Evolutionary conservation across 2,113 vertebrate species (phyloP), one percentile per base, ranked within the genome.

Genomic region (Myodes glareolus): DNA sequence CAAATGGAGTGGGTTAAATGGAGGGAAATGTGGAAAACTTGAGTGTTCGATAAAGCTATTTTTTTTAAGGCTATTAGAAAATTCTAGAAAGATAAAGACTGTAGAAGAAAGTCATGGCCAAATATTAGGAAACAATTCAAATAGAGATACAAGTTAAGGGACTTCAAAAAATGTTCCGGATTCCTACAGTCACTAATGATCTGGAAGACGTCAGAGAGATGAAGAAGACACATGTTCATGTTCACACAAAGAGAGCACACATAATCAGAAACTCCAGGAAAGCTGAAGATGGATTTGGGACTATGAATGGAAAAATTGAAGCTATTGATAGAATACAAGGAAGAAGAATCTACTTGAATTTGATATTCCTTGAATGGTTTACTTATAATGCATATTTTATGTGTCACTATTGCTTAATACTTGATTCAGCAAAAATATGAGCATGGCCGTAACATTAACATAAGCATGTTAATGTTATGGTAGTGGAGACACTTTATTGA

Each of bases 91-190:
- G 85, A 88, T 80, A 70, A 94, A 73, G 11, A 7, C 55, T 90
- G 23, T 47, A 89, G 5, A 50, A 96, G 58, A 92, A 88, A 94
- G 17, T 58, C 19, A 50, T 65, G 36, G 21, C 58, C 85, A 76
- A 95, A 93, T 80, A 92, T 70, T 91, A 87, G 93, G 58, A 93
- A 94, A 76, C 12, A 76, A 36, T 42, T 39, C 16, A 95, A 90
- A 81, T 17, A 81, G 31, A 19, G 80, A 96, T 81, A 65, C 50
- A 77, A 76, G 36, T 91, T 94, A 87, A 21, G 29, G 29, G 3
- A 82, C 10, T 72, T 97, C 2, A 85, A n/a, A 63, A 13, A 90
- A 87, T 73, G 8, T 6, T 7, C 7, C 87, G 19, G 21, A 77
- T 90, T 93, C 39, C 58, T 36, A 47, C 7, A 77, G 65, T 61